Evolutionary conservation across 2,113 vertebrate genomes (phyloP).

Genomic region (Caretta caretta): DNA sequence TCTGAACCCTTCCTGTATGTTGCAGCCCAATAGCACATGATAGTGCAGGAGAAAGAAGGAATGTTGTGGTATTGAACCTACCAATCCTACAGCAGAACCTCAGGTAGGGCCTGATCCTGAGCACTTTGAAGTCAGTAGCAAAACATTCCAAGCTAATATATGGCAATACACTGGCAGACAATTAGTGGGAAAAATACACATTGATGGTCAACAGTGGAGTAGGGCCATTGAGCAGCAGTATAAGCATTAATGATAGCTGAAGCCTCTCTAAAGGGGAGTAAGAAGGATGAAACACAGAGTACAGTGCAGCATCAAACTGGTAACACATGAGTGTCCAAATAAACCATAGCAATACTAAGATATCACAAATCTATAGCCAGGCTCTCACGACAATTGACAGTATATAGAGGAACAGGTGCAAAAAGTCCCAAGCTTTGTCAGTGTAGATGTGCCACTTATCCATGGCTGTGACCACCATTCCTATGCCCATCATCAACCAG

Average conservation of each 20-base stretch:
- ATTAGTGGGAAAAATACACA: neutral
- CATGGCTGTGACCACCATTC: neutral
- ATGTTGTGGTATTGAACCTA: neutral
- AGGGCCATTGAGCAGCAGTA: neutral
- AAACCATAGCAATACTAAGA: neutral
- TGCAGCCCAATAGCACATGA: fast-evolving
- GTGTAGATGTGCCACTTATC: neutral
- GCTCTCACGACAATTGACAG: fast-evolving
- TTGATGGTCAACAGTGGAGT: neutral
- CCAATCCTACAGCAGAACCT: neutral
- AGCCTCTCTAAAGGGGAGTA: neutral
- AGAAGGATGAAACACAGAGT: neutral
- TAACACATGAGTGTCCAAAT: neutral
- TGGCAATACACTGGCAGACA: neutral
- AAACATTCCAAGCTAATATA: neutral
- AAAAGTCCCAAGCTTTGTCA: neutral
- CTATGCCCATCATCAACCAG: neutral
- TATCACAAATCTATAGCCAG: neutral
- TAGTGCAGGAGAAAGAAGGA: neutral
- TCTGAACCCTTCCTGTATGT: neutral
- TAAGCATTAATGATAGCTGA: neutral
- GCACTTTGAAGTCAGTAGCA: neutral
- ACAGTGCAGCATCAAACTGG: neutral
- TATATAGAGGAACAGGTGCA: neutral
- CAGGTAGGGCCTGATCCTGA: neutral